Conservation (phyloP, 2,888 invertebrate genomes). For the Sialis fuliginosa region DNA sequence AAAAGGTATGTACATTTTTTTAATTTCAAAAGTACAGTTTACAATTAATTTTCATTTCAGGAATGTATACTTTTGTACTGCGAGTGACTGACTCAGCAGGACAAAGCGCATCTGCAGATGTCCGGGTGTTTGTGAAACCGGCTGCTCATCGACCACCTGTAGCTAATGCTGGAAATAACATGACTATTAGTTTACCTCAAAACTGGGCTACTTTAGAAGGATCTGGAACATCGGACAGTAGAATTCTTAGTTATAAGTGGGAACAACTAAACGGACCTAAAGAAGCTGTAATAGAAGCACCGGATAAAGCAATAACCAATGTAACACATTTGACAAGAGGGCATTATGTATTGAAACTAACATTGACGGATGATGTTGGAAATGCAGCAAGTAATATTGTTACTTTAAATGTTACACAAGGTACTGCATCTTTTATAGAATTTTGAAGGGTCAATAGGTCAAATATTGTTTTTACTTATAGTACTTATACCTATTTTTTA, state of each 20-base stretch:
- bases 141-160: conserved; percentile 71
- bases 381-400: conserved; percentile 59
- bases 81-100: conserved; percentile 86
- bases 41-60: too few relatives aligned
- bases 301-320: conserved; percentile 38
- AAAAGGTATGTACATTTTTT: conserved; percentile 63
- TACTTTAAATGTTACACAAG: conserved; percentile 66
- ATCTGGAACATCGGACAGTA: conserved; percentile 46
- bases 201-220: conserved; percentile 70
- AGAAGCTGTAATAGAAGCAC: conserved; percentile 29
- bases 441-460: too few relatives aligned
- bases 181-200: conserved; percentile 65
- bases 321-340: conserved; percentile 71
- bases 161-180: conserved; percentile 44
- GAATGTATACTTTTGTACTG: conserved; percentile 41
- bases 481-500: too few relatives aligned
- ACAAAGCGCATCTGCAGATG: conserved; percentile 72
- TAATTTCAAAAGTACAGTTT: too few relatives aligned
- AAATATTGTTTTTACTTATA: too few relatives aligned
- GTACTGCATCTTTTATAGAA: conserved; percentile 31
- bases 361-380: conserved; percentile 70
- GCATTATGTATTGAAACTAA: conserved; percentile 60
- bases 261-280: conserved; percentile 55
- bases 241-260: conserved; percentile 78
- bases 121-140: conserved; percentile 85